Evolutionary conservation across 2,888 invertebrate species (phyloP), one percentile per base, ranked within the genome.

Genomic region (Buathra laborator): DNA sequence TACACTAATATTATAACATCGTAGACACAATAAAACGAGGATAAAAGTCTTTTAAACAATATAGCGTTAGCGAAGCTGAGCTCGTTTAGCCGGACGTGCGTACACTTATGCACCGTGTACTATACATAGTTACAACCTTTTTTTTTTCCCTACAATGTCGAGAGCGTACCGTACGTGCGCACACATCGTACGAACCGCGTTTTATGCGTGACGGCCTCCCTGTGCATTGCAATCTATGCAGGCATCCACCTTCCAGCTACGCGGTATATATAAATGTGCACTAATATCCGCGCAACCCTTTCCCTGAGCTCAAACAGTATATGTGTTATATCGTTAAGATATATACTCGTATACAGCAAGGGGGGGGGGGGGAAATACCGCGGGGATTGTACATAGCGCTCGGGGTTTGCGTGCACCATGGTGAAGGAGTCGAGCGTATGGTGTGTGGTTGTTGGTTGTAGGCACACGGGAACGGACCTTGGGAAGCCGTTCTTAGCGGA

Each of bases 401-500:
- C 46, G 75, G 80, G 75, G 68, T 80, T 71, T 74, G 82, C 82
- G 59, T 53, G 44, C 66, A 32, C 44, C 51, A 14, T 56, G 46
- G 62, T 72, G 64, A 62, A 66, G 24, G 66, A 80, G 74, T 37
- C 78, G 81, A 76, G 66, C 64, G 81, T 77, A 66, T 64, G 44
- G 77, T 24, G 51, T 46, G 67, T 43, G 77, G 51, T 84, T 83
- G 87, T 86, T 74, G 84, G 81, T 85, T 68, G 82, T 82, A 79
- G 44, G 68, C 68, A 77, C 68, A 77, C 75, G 88, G 87, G 87
- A 87, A 88, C 88, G 89, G 91, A 90, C 93, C 92, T 93, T 93
- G 93, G 37, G 90, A 91, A 91, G 92, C 92, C 91, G 91, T 91
- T 91, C 90, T 90, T 93, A 93, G 93, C 93, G 93, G 93, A 93